Percentiles rank a stretch among this genome's conserved stretches.
phyloP scores from a whole-genome alignment of 2,113 vertebrate genomes.

The Nothocercus julius region DNA sequence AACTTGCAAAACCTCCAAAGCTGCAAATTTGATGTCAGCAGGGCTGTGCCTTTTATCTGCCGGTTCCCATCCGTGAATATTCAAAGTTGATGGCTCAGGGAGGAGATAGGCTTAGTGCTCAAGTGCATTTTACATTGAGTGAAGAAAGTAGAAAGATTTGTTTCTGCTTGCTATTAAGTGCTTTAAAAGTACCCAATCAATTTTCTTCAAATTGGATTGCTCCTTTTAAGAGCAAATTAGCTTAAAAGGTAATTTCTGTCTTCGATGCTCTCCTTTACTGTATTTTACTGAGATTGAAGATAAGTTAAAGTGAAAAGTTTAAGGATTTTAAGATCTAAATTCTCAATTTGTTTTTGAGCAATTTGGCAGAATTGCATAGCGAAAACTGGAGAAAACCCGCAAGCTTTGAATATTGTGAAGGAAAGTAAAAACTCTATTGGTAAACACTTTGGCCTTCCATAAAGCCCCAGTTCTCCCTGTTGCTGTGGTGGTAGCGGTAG shows the following conservation, averaged over 20 bases:
- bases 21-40: background rate
- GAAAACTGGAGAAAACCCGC: background rate
- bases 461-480: background rate
- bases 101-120: background rate
- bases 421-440: background rate
- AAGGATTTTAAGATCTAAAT: background rate
- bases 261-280: background rate
- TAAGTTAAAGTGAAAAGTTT: background rate
- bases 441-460: background rate
- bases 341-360: background rate
- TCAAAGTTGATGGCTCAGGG: background rate
- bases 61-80: background rate
- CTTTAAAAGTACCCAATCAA: background rate
- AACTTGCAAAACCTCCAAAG: background rate
- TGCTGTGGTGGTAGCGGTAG: background rate
- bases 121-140: background rate
- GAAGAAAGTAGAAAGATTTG: background rate
- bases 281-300: background rate
- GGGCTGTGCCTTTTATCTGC: slow-evolving; percentile 1
- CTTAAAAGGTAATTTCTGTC: background rate
- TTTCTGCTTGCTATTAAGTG: background rate
- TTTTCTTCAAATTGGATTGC: background rate
- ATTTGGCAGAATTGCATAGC: background rate
- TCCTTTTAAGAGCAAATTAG: background rate
- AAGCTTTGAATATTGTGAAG: background rate